A percentile compares a stretch with the other conserved stretches of the same genome.
Conservation (phyloP, 2,113 vertebrate species). For the Upupa epops region DNA sequence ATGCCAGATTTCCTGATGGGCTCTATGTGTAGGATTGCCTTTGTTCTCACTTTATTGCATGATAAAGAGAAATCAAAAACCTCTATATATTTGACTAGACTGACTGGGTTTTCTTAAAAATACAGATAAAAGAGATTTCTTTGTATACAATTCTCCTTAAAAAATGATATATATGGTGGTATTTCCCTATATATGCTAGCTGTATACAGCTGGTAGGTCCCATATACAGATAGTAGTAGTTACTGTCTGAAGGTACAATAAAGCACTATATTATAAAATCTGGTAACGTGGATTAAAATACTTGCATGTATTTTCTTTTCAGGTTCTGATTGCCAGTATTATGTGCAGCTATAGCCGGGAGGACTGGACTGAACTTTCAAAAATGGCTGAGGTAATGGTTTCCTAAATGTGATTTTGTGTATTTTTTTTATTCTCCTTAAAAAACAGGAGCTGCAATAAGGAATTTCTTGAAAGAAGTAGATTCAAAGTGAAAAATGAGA, state of each 20-base stretch:
- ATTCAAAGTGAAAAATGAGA: constrained; percentile 56
- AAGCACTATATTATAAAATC: background rate
- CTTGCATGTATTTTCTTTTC: constrained; percentile 14
- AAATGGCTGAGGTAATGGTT: constrained; percentile 87
- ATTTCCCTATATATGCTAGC: background rate
- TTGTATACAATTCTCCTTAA: background rate
- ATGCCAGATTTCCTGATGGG: background rate
- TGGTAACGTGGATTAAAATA: background rate
- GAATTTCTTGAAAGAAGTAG: constrained; percentile 27
- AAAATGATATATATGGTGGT: too few species aligned
- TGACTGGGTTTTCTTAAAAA: background rate
- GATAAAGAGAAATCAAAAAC: background rate
- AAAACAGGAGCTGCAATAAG: constrained; percentile 35
- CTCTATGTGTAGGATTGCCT: background rate
- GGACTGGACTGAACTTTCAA: constrained; percentile 87
- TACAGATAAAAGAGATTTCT: background rate
- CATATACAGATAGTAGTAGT: background rate
- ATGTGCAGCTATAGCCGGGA: constrained; percentile 89
- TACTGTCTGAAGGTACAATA: background rate
- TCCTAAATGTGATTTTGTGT: constrained; percentile 28
- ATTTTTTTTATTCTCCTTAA: constrained; percentile 45
- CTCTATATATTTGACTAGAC: background rate
- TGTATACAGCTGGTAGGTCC: background rate
- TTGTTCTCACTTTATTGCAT: background rate
- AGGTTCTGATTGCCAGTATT: constrained; percentile 91